phyloP scores from a whole-genome alignment of 1,140 invertebrate genomes.

The Neotoxoptera formosana region DNA sequence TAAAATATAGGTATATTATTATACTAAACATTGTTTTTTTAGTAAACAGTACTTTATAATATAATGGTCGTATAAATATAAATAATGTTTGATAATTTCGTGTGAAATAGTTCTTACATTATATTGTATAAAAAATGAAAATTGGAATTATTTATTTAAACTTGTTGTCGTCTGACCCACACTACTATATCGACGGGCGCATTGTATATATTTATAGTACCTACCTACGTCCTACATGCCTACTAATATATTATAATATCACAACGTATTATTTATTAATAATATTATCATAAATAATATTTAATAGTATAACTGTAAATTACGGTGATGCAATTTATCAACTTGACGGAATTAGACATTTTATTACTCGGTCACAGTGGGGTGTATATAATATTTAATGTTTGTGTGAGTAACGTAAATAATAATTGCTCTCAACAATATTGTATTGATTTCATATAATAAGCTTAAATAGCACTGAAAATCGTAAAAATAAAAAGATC shows the following conservation, averaged over 20 bases:
- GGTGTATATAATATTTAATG: background rate
- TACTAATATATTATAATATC: background rate
- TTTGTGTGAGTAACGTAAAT: constrained; percentile 4
- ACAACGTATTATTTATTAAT: background rate
- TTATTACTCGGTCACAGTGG: background rate
- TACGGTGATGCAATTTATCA: background rate
- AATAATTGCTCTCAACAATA: background rate
- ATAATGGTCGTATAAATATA: background rate
- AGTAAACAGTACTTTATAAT: background rate
- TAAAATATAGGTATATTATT: background rate
- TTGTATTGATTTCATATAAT: background rate
- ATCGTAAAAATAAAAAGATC: background rate
- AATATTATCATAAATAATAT: background rate
- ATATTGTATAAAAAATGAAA: background rate
- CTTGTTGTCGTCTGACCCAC: background rate
- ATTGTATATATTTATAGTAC: too few species aligned
- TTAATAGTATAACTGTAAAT: constrained; percentile 1
- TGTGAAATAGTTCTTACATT: background rate
- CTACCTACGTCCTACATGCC: background rate
- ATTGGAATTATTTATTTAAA: background rate
- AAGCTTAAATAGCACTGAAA: background rate
- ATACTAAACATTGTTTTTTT: background rate
- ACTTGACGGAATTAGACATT: background rate
- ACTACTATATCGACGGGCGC: background rate
- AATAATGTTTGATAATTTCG: background rate